Base-by-base conservation (phyloP, 2,888 invertebrate species). In the Conomelus anceps region DNA sequence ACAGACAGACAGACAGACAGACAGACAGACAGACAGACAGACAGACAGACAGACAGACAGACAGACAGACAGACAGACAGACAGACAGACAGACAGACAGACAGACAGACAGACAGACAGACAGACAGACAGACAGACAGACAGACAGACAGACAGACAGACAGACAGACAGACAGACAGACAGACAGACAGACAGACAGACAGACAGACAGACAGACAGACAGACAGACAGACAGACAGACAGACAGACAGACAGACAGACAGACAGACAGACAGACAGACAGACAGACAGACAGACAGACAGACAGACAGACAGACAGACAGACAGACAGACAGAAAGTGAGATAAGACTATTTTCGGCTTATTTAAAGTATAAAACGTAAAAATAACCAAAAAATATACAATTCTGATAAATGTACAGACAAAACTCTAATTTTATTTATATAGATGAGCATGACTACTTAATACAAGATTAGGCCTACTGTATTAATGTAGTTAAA, bases 221-320 rank as follows among this genome's bases (percentile, higher is more conserved):
- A 86, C 89, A 89, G 90, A 90, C 89, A 89, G 89, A 89, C 89
- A 89, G 89, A 89, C 89, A 89, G 89, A 89, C 89, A 89, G 89
- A 89, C 89, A 89, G 89, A 89, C 89, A 86, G 86, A 86, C 85
- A 89, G 89, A 41, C 89, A 84, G 89, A 41, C 89, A 89, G 84
- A 89, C 89, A 89, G 89, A 89, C 89, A 89, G 89, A 89, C 89
- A 89, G 89, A 89, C 89, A 89, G 89, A 89, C 89, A 89, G 89
- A 89, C 89, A 89, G 89, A 89, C 89, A 89, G 89, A 89, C 89
- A 89, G 89, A 89, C 89, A 89, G 89, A 89, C 89, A 89, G 89
- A 89, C 89, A 89, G 89, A 89, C 89, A 89, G 89, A 89, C 89
- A 89, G 89, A 89, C 89, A 89, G 89, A 89, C 89, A 89, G 89